These are phyloP conservation scores for Tenebrosternarchus preto DNA, from an alignment of 2,113 vertebrate genomes.

Conservation along the genomic window DNA sequence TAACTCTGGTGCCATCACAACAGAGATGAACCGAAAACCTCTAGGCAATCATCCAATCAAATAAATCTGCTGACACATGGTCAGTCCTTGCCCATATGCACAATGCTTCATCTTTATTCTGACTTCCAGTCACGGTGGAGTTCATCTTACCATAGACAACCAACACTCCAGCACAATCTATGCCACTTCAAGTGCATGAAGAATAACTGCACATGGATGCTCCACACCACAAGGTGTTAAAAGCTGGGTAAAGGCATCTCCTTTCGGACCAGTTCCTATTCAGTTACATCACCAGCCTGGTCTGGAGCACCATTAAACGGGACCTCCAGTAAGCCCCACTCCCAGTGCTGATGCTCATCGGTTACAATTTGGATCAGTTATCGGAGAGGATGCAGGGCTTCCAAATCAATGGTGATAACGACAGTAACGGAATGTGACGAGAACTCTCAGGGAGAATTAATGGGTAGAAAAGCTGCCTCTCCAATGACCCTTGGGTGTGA, in stretches of 20 bases:
- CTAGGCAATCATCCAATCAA: slow-evolving; percentile 31
- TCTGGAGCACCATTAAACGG: too few relatives aligned
- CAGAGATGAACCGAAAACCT: not conserved
- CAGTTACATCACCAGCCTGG: too few relatives aligned
- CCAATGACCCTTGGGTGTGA: not conserved
- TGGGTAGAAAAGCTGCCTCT: not conserved
- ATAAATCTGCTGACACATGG: slow-evolving; percentile 20
- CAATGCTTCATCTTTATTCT: not conserved
- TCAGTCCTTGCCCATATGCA: not conserved
- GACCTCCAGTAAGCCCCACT: too few relatives aligned
- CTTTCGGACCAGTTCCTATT: too few relatives aligned
- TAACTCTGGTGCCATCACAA: slow-evolving; percentile 12
- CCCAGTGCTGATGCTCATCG: too few relatives aligned
- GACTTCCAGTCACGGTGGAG: not conserved
- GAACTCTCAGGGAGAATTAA: not conserved
- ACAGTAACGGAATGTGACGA: not conserved
- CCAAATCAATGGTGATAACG: not conserved
- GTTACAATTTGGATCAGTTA: too few relatives aligned
- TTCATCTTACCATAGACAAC: too few relatives aligned
- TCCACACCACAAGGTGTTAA: too few relatives aligned
- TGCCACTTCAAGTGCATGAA: too few relatives aligned
- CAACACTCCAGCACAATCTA: too few relatives aligned
- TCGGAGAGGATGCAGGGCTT: not conserved
- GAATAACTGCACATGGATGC: too few relatives aligned
- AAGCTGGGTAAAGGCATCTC: too few relatives aligned